A percentile compares a stretch with the other conserved stretches of the same genome.
phyloP scores from a whole-genome alignment of 2,113 vertebrate species.

The Rhinoptilus africanus region DNA sequence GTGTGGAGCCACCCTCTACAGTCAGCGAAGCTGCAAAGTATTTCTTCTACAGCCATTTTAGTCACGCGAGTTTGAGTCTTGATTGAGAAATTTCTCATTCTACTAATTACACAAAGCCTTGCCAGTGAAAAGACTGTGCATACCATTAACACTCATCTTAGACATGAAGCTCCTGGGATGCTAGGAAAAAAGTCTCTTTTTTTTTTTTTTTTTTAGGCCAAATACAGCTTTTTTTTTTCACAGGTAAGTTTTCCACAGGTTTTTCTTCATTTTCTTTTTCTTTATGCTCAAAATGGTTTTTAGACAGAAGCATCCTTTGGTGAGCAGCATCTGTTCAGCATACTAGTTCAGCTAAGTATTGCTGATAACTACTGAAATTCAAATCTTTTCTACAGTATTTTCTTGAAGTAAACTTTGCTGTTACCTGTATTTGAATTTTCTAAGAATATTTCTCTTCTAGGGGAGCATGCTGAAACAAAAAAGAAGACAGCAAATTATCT shows the following conservation, averaged over 20 bases:
- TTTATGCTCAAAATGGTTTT: neutral
- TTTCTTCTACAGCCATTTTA: neutral
- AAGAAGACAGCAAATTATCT: neutral
- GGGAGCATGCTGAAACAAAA: neutral
- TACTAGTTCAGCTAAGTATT: slow-evolving; percentile 20
- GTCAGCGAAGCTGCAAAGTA: neutral
- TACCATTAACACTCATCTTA: neutral
- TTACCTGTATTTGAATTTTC: neutral
- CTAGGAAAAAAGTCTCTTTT: neutral
- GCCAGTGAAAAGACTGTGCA: neutral
- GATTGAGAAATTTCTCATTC: neutral
- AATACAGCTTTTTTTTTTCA: neutral
- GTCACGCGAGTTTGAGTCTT: fast-evolving
- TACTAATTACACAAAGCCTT: neutral
- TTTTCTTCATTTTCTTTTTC: neutral
- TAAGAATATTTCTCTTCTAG: neutral
- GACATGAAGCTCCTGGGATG: neutral
- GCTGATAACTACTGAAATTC: slow-evolving; percentile 7
- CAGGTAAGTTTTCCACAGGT: neutral
- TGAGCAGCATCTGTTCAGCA: slow-evolving; percentile 33
- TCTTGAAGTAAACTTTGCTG: neutral
- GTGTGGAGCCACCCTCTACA: neutral
- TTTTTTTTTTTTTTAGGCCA: neutral
- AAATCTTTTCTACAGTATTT: neutral
- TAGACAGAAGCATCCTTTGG: neutral